A percentile compares a stretch with the other conserved stretches of the same genome.
These are phyloP conservation scores for Rambutsinella grinnellia DNA, from an alignment of 2,888 invertebrate species.

Conservation along the genomic window DNA sequence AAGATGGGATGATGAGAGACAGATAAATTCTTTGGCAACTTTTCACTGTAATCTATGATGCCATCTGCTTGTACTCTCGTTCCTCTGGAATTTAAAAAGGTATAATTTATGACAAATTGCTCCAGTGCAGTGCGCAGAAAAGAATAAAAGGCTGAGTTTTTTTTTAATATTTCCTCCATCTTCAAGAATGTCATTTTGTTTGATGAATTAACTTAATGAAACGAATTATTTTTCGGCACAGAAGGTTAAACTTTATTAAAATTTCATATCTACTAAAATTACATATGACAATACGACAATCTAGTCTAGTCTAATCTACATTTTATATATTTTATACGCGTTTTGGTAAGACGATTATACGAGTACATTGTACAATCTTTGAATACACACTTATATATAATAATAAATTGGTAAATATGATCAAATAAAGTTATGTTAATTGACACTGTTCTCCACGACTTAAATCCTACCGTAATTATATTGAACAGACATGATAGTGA, in stretches of 20 bases:
- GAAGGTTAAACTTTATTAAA: constrained; percentile 35
- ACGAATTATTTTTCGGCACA: constrained; percentile 25
- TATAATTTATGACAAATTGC: too few species aligned
- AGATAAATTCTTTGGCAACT: too few species aligned
- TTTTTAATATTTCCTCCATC: neutral
- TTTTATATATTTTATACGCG: neutral
- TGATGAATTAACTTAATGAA: too few species aligned
- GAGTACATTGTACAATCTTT: neutral
- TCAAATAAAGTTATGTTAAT: too few species aligned
- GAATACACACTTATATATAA: neutral
- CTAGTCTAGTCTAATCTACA: neutral
- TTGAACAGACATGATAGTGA: too few species aligned
- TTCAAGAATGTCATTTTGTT: too few species aligned
- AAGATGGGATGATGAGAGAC: too few species aligned
- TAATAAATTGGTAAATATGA: neutral
- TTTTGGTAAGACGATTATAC: neutral
- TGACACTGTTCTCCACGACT: too few species aligned
- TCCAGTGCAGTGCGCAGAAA: neutral
- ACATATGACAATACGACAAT: neutral
- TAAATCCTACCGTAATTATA: too few species aligned
- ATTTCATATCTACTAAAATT: neutral
- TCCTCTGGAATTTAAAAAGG: too few species aligned
- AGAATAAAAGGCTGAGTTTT: neutral
- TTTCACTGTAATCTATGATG: too few species aligned
- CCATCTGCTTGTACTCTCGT: neutral